Evolutionary conservation across 2,888 invertebrate species (phyloP), one percentile per base, ranked within the genome.

Genomic region (Ophraella communa): DNA sequence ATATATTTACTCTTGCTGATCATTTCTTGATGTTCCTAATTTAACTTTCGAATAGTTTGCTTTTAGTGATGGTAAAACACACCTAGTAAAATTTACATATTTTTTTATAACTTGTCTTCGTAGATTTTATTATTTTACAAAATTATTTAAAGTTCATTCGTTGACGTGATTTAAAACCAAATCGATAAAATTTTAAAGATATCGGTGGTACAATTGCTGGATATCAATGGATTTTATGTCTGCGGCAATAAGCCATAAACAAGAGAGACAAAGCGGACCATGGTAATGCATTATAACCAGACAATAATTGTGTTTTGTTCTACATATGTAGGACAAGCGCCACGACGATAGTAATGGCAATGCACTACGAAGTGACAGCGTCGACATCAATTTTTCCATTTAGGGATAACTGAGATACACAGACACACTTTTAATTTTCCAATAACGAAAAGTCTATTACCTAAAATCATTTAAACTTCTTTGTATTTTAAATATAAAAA

Each of bases 321-420:
- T 81, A 81, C 81, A 81, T 79, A 78, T 81, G 81, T 81, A 79
- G 78, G 79, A 81, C 81, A 81, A 77, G 80, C 79, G 80, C 78
- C 79, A 78, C 77, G 79, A 77, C 79, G 80, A 61, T 53, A 33
- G 17, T 20, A 33, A 33, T 39, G 44, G 74, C 76, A 73, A 69
- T 52, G 39, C 65, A 51, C 52, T 52, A 33, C 62, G 56, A 44
- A 39, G 45, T 35, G 33, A 27, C 49, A 51, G 14, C 49, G 49
- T 51, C 49, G n/a, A 47, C 17, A 24, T 14, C 27, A 17, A 24
- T 51, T 51, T 27, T 51, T 17, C 10, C 14, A 17, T 10, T 14
- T 27, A 27, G 49, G 49, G 27, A 14, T 17, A 51, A 51, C 14
- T 8, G 27, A 27, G 45, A 17, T 39, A 39, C 39, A 39, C 5